These are phyloP conservation scores for Agrotis ipsilon DNA, from an alignment of 2,888 invertebrate genomes.

Conservation along the genomic window DNA sequence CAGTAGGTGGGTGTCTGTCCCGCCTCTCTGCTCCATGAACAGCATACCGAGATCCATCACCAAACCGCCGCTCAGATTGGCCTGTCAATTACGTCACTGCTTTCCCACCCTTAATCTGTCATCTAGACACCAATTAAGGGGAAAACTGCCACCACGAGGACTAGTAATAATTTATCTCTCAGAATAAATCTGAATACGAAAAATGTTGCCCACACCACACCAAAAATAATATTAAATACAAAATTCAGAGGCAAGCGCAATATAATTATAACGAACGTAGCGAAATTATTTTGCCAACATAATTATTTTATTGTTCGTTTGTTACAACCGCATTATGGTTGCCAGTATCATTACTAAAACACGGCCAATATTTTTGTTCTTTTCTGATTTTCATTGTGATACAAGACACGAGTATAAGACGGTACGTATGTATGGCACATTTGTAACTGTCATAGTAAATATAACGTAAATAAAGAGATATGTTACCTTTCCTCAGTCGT, in stretches of 20 bases:
- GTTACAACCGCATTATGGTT: conserved; percentile 28
- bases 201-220: conserved; percentile 25
- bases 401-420: conserved; percentile 63
- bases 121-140: conserved; percentile 89
- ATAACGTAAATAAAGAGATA: conserved; percentile 84
- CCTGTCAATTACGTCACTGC: conserved; percentile 89
- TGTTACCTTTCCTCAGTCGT: conserved; percentile 82
- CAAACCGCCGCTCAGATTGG: conserved; percentile 83
- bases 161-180: conserved; percentile 83
- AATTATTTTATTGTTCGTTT: conserved; percentile 35
- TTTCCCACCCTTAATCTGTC: conserved; percentile 87
- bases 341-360: conserved; percentile 46
- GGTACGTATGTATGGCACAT: conserved; percentile 69
- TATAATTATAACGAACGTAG: conserved; percentile 13
- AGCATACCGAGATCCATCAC: conserved; percentile 78
- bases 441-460: conserved; percentile 81
- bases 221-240: conserved; percentile 56
- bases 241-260: conserved; percentile 38
- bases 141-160: conserved; percentile 81
- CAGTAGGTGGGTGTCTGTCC: conserved; percentile 22
- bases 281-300: conserved; percentile 39
- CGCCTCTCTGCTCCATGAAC: conserved; percentile 39
- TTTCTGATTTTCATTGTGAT: conserved; percentile 63
- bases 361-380: conserved; percentile 61
- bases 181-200: conserved; percentile 67